Percentiles rank a stretch among this genome's conserved stretches.
Evolutionary conservation across 2,113 vertebrate species (phyloP).

Genomic region (Periophthalmodon schlosseri): DNA sequence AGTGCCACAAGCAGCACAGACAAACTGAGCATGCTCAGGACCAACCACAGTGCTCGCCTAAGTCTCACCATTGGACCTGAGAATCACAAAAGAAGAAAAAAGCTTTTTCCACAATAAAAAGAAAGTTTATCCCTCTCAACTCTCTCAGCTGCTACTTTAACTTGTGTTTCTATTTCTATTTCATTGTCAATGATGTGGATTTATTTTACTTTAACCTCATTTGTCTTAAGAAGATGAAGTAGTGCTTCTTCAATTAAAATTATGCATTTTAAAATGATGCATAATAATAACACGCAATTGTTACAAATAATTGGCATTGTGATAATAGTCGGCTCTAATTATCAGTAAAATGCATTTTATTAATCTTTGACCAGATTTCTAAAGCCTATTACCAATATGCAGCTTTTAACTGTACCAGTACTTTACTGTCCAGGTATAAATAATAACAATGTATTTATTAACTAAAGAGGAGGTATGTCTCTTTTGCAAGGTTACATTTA

Average conservation of each 20-base stretch:
- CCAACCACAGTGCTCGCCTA: slow-evolving; percentile 61
- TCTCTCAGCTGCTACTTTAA: not conserved
- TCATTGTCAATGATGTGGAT: not conserved
- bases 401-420: too few relatives aligned
- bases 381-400: not conserved
- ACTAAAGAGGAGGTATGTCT: not conserved
- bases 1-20: slow-evolving; percentile 68
- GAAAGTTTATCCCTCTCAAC: not conserved
- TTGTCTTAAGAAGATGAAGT: not conserved
- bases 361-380: not conserved
- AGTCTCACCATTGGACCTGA: slow-evolving; percentile 49
- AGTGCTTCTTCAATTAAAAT: not conserved
- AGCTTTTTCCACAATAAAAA: not conserved
- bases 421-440: not conserved
- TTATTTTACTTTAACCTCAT: not conserved
- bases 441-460: too few relatives aligned
- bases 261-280: not conserved
- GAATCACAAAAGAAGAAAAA: slow-evolving; percentile 14
- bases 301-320: not conserved
- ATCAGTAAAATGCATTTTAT: not conserved
- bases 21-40: slow-evolving; percentile 67
- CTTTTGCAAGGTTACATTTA: too few relatives aligned
- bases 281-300: not conserved
- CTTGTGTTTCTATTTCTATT: not conserved
- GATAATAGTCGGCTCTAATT: not conserved